Base-by-base conservation (phyloP, 37 sponge, comb jelly and placozoan species). In the Diacarnus erythraeanus region DNA sequence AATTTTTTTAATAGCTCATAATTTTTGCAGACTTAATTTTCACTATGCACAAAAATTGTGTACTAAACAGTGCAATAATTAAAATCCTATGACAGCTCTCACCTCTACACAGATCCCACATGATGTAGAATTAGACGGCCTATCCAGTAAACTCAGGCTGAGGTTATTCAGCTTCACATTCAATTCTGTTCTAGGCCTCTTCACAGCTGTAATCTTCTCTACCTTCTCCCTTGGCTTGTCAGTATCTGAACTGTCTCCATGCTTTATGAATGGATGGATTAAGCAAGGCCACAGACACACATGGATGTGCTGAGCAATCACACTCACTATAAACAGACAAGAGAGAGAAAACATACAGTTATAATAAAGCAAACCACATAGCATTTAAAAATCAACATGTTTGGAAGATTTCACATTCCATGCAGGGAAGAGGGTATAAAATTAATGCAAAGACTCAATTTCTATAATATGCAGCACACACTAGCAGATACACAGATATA, bases 81-180 rank as follows among this genome's bases (percentile, higher is more conserved):
- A 6, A 47, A 15, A 12, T 47, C 12, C 12, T 15, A 47, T 6
- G 12, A 47, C 10, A 47, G 10, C 12, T 2, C 66, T 31, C 34
- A 65, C 66, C 66, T 65, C 66, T 34, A 31, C 30, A 65, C 66
- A 65, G 35, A 65, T 3, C 30, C 66, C 66, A 65, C 31, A 65
- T 1, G 66, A 65, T 65, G 31, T 65, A 18, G 2, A 3, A 65
- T 65, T 65, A 12, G 66, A 65, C 33, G 66, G 66, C 31, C 31
- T 65, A 30, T 65, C 34, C 9, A 30, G 31, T 17, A 65, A 3
- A 30, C 35, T 35, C 9, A 65, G 3, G 34, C 66, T 65, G 35
- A 18, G 12, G 34, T 65, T 2, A 30, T 65, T 35, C 66, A 65
- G 15, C 35, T 65, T 31, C 35, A 30, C 9, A 65, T 30, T 30